Evolutionary conservation across 2,888 invertebrate species (phyloP), one percentile per base, ranked within the genome.

Genomic region (Vesta saturnalis): DNA sequence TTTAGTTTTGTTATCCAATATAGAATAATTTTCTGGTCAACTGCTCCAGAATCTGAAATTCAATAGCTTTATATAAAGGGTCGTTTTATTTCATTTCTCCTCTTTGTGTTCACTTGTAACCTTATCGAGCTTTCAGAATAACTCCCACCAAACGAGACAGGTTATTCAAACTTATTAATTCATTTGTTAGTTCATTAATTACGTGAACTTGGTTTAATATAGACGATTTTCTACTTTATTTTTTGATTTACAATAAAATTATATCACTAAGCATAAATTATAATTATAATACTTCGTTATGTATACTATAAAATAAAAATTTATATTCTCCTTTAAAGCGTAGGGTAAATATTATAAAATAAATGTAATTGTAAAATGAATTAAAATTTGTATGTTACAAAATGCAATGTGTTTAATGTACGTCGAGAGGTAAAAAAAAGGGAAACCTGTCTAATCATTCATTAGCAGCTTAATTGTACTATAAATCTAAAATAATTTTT

Each of bases 71-170:
- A 68, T 68, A 62, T 47, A 69, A 67, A 69, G 69, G 69, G 64
- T 60, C 64, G 69, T 69, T 69, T 69, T 69, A 69, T 69, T 69
- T 57, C 60, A 61, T 69, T 69, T 64, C 60, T 69, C 64, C 64
- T 69, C 69, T 69, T 69, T 69, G 64, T 64, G 58, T 64, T 69
- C 60, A 56, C 69, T 69, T 54, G 64, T 69, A 69, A 69, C 69
- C 69, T 69, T 69, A 69, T 64, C 69, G 64, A 64, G 57, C 56
- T 19, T 60, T 64, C 47, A 22, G 64, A 60, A 64, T 64, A 69
- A 64, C 64, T 47, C 63, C 19, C 23, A 64, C 49, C 60, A 64
- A 68, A 68, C 67, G 67, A 68, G 63, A 64, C 62, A 64, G 61
- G 61, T 66, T 66, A 66, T 61, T 49, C 55, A 54, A 66, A 66